Percentiles rank a stretch among this genome's conserved stretches.
These are phyloP conservation scores for Drosophila sucinea DNA, from an alignment of 1,140 invertebrate species.

Conservation along the genomic window DNA sequence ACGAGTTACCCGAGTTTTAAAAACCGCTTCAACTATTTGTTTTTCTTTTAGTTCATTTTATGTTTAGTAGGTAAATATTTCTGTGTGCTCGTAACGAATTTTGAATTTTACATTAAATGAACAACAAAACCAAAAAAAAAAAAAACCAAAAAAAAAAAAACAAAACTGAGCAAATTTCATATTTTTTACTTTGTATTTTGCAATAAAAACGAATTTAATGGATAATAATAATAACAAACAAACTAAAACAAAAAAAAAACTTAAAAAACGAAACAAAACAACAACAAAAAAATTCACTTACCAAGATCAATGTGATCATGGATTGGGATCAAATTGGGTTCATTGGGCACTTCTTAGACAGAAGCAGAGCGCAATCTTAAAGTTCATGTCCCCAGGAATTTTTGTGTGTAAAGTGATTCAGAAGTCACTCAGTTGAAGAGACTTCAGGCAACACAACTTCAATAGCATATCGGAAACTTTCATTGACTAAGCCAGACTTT, in stretches of 20 bases:
- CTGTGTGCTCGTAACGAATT: slow-evolving; percentile 79
- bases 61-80: slow-evolving; percentile 79
- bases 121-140: slow-evolving; percentile 55
- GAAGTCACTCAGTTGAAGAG: no score
- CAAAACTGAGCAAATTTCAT: slow-evolving; percentile 75
- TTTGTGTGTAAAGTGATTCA: no score
- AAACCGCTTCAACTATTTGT: slow-evolving; percentile 60
- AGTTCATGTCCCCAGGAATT: no score
- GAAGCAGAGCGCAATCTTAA: no score
- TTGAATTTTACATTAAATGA: slow-evolving; percentile 72
- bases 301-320: neutral
- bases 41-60: slow-evolving; percentile 79
- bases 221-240: slow-evolving; percentile 66
- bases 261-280: neutral
- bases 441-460: no score
- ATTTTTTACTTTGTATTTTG: slow-evolving; percentile 80
- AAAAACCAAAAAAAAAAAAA: slow-evolving; percentile 41
- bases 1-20: slow-evolving; percentile 67
- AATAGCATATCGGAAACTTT: no score
- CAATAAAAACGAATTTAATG: slow-evolving; percentile 72
- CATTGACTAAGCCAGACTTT: no score
- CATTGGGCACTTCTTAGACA: no score
- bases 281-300: neutral
- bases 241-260: slow-evolving; percentile 25
- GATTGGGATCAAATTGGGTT: slow-evolving; percentile 2